Evolutionary conservation across 2,797 vertebrate species (phyloP).

Genomic region (Ambastaia sidthimunki): DNA sequence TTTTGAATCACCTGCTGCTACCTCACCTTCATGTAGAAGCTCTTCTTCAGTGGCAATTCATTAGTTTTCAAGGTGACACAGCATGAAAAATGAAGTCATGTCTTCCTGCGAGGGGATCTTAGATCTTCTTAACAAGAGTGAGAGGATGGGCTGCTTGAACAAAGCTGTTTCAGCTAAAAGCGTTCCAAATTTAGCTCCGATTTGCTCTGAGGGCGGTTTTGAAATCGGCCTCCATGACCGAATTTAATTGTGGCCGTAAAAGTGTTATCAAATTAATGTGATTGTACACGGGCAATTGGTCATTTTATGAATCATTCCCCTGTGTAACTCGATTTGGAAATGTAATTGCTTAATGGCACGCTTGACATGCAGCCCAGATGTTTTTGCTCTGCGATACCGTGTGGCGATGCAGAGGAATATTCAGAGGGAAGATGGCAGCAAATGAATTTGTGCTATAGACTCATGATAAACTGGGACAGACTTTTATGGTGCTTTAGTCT

Average conservation of each 20-base stretch:
- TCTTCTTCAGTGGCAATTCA: not conserved
- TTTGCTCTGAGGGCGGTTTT: slow-evolving; percentile 32
- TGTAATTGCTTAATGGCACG: slow-evolving; percentile 52
- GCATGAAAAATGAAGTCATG: slow-evolving; percentile 14
- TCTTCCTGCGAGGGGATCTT: slow-evolving; percentile 29
- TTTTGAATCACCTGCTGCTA: not conserved
- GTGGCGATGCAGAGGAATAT: slow-evolving; percentile 22
- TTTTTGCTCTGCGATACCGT: slow-evolving; percentile 38
- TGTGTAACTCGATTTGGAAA: slow-evolving; percentile 50
- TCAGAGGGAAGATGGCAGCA: slow-evolving; percentile 9
- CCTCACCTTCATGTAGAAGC: slow-evolving; percentile 2
- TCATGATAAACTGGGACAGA: slow-evolving; percentile 48
- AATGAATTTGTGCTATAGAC: slow-evolving; percentile 22
- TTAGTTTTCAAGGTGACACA: slow-evolving; percentile 18
- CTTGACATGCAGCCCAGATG: slow-evolving; percentile 51
- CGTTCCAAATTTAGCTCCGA: slow-evolving; percentile 31
- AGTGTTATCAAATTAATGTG: slow-evolving; percentile 44
- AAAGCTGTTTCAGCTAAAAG: slow-evolving; percentile 31
- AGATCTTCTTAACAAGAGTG: slow-evolving; percentile 31
- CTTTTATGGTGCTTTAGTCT: slow-evolving; percentile 53
- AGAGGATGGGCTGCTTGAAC: slow-evolving; percentile 14
- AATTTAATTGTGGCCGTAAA: slow-evolving; percentile 49
- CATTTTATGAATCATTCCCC: slow-evolving; percentile 51
- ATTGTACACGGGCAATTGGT: slow-evolving; percentile 52
- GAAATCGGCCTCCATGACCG: slow-evolving; percentile 38